phyloP scores from a whole-genome alignment of 2,888 invertebrate genomes.

The Protonemura montana region DNA sequence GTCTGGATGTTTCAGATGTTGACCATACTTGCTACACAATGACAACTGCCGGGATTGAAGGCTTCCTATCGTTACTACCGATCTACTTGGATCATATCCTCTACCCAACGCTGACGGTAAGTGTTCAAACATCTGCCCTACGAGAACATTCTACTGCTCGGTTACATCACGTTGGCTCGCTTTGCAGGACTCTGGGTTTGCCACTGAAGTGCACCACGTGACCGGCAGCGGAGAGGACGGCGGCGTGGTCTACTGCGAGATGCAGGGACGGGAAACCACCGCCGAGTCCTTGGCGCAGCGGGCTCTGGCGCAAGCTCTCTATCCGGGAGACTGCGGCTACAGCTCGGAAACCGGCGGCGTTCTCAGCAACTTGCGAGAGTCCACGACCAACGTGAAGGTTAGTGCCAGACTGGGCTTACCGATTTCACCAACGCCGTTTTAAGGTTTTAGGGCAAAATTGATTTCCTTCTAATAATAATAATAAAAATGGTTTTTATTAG shows the following conservation, averaged over 20 bases:
- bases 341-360: conserved; percentile 86
- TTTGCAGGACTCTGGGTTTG: conserved; percentile 78
- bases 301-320: conserved; percentile 73
- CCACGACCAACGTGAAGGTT: conserved; percentile 83
- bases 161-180: too few relatives aligned
- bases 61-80: conserved; percentile 87
- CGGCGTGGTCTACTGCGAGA: conserved; percentile 96
- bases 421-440: too few relatives aligned
- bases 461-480: too few relatives aligned
- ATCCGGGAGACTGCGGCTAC: conserved; percentile 84
- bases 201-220: conserved; percentile 92
- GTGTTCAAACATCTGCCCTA: conserved; percentile 35
- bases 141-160: conserved; percentile 7
- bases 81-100: conserved; percentile 91
- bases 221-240: conserved; percentile 88
- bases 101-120: conserved; percentile 78
- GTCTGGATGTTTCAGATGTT: conserved; percentile 58
- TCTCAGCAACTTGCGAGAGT: conserved; percentile 81
- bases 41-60: conserved; percentile 85
- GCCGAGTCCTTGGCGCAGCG: conserved; percentile 75
- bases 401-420: too few relatives aligned
- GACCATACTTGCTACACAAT: conserved; percentile 93
- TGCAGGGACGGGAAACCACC: conserved; percentile 87
- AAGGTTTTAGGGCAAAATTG: too few relatives aligned
- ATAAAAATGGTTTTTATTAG: too few relatives aligned